These are phyloP conservation scores for Drepana falcataria DNA, from an alignment of 2,888 invertebrate genomes.

Conservation along the genomic window DNA sequence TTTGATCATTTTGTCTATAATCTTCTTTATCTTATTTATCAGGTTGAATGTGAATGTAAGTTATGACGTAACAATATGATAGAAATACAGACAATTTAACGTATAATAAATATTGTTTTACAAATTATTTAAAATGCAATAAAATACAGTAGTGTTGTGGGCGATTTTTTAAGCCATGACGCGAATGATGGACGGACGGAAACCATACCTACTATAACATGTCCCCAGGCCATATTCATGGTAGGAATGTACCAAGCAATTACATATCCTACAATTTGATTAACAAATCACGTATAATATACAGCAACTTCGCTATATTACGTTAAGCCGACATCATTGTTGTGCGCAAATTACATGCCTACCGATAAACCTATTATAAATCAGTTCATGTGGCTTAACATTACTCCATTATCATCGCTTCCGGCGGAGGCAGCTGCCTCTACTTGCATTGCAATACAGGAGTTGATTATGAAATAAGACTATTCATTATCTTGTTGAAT, in stretches of 20 bases:
- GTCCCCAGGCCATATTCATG: too few relatives aligned
- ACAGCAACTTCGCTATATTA: background rate
- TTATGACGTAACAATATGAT: too few relatives aligned
- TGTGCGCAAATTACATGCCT: background rate
- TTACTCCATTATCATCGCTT: conserved; percentile 2
- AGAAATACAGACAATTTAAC: too few relatives aligned
- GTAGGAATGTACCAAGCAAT: background rate
- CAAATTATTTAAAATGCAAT: too few relatives aligned
- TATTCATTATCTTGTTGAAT: conserved; percentile 27
- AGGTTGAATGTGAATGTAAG: too few relatives aligned
- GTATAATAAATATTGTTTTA: too few relatives aligned
- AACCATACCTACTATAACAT: too few relatives aligned
- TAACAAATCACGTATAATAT: background rate
- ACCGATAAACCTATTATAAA: conserved; percentile 1
- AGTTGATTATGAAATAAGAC: background rate
- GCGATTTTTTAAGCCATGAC: too few relatives aligned
- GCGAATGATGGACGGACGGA: too few relatives aligned
- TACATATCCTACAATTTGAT: background rate
- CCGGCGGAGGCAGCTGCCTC: background rate
- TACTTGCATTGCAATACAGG: background rate
- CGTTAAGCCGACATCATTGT: background rate
- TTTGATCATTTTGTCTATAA: too few relatives aligned
- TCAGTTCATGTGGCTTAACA: background rate
- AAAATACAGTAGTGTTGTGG: too few relatives aligned
- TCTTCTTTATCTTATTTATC: too few relatives aligned